Conservation (phyloP, 2,113 vertebrate genomes). For the Progne subis region DNA sequence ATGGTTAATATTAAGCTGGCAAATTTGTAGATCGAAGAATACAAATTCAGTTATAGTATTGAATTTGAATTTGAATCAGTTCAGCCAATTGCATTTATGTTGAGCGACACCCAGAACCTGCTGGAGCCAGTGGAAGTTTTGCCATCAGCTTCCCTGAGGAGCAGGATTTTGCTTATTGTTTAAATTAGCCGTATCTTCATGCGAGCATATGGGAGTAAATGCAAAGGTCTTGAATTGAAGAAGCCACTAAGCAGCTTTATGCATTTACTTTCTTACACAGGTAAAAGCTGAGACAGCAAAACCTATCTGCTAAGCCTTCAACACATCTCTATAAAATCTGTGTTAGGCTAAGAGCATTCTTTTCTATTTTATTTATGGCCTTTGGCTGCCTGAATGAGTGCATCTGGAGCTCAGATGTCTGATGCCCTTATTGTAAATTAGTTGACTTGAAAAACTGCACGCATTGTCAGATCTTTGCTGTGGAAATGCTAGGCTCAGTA, state of each 20-base stretch:
- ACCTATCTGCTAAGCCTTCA: conserved; percentile 1
- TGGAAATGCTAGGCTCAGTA: conserved; percentile 9
- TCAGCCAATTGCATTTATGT: not conserved
- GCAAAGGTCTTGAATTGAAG: not conserved
- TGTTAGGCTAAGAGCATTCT: not conserved
- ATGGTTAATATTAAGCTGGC: not conserved
- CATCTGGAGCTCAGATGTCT: conserved; percentile 54
- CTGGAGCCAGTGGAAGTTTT: not conserved
- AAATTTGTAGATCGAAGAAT: not conserved
- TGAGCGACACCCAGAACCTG: not conserved
- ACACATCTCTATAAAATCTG: not conserved
- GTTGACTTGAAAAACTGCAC: conserved; percentile 8
- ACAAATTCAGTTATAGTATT: not conserved
- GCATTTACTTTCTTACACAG: not conserved
- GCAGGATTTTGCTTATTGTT: not conserved
- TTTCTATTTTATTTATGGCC: conserved; percentile 15
- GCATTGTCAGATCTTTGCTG: not conserved
- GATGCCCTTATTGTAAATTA: not conserved
- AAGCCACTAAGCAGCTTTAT: not conserved
- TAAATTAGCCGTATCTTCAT: not conserved
- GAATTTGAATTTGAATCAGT: not conserved
- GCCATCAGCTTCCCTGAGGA: not conserved
- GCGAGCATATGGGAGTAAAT: not conserved
- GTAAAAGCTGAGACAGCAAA: conserved; percentile 36
- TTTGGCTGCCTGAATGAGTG: conserved; percentile 16